Evolutionary conservation across 37 sponge, comb jelly and placozoan species (phyloP).

Genomic region (Chondrosia reniformis): DNA sequence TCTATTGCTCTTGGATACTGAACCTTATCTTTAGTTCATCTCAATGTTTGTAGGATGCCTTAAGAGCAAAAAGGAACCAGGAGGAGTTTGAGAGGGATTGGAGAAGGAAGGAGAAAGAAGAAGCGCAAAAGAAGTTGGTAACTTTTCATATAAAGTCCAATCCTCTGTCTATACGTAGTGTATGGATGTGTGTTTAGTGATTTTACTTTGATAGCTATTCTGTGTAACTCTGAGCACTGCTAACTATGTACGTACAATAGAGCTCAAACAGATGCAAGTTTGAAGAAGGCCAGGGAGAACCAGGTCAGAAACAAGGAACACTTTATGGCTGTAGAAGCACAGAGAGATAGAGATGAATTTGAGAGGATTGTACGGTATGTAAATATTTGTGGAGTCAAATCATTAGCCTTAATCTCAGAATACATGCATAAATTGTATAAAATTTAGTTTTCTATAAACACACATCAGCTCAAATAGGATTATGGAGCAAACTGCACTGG

Average conservation of each 20-base stretch:
- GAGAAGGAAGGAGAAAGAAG: conserved; percentile 91
- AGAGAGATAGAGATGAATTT: conserved; percentile 92
- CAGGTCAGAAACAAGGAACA: conserved; percentile 91
- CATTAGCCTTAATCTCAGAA: too few species aligned
- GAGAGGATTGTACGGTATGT: conserved; percentile 83
- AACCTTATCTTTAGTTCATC: background rate
- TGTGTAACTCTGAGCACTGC: too few species aligned
- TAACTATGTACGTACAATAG: conserved; percentile 20
- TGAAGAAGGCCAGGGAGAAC: conserved; percentile 71
- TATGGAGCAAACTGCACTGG: too few species aligned
- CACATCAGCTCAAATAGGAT: too few species aligned
- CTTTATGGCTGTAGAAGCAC: conserved; percentile 91
- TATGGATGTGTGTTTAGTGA: background rate
- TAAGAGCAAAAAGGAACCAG: conserved; percentile 92
- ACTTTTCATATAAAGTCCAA: too few species aligned
- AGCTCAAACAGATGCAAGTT: conserved; percentile 67
- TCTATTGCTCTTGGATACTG: too few species aligned
- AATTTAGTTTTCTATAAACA: too few species aligned
- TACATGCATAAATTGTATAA: too few species aligned
- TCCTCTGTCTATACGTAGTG: too few species aligned
- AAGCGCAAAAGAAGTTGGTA: conserved; percentile 79
- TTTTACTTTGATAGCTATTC: background rate
- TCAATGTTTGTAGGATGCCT: conserved; percentile 62
- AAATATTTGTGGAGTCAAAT: too few species aligned
- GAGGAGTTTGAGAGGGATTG: conserved; percentile 96